Percentiles rank a stretch among this genome's conserved stretches.
Conservation (phyloP, 2,888 invertebrate genomes). For the Agonopterix arenella region DNA sequence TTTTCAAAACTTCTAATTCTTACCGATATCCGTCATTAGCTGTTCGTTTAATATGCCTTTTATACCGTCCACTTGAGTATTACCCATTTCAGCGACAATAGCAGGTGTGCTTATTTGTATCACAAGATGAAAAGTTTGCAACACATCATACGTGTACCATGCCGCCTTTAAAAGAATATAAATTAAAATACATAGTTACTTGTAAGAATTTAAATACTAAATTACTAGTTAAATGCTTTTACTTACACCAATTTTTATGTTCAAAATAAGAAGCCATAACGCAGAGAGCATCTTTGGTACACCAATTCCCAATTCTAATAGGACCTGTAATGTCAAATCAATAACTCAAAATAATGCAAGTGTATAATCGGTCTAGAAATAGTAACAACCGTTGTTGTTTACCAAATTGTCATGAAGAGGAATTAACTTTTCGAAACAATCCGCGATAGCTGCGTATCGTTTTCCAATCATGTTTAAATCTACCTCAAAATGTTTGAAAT, state of each 20-base stretch:
- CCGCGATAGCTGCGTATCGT: no score
- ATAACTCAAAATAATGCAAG: no score
- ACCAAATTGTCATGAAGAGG: no score
- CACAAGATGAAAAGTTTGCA: not conserved
- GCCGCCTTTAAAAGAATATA: not conserved
- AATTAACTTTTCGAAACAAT: no score
- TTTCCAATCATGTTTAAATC: no score
- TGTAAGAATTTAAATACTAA: no score
- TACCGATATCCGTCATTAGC: conserved; percentile 2
- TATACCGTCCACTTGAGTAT: conserved; percentile 4
- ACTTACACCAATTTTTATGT: conserved; percentile 2
- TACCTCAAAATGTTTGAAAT: no score
- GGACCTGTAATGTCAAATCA: not conserved
- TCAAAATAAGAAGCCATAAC: conserved; percentile 1
- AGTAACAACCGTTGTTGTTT: no score
- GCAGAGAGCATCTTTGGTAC: conserved; percentile 6
- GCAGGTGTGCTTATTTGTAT: conserved; percentile 5
- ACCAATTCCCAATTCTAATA: not conserved
- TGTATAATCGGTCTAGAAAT: no score
- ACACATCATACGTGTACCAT: not conserved
- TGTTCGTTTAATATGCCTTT: conserved; percentile 1
- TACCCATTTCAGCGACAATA: conserved; percentile 4
- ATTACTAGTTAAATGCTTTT: not conserved
- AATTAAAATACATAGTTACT: not conserved
- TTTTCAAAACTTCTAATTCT: not conserved